Base-by-base conservation (phyloP, 2,888 invertebrate genomes). In the Cistogaster globosa region DNA sequence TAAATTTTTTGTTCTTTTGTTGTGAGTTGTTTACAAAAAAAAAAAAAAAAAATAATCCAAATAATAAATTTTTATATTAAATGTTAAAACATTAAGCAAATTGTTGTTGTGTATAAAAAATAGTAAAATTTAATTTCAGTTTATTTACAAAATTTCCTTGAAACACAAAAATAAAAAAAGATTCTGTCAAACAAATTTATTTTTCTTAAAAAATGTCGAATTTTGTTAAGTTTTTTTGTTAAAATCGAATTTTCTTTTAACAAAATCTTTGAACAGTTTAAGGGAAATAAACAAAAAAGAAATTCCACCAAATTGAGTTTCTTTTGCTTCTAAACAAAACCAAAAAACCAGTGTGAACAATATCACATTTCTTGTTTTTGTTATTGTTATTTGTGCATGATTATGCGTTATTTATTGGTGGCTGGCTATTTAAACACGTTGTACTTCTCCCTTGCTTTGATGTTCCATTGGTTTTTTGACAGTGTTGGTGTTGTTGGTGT, bases 71-170 rank as follows among this genome's bases (percentile, higher is more conserved):
- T 53, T 9, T 9, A 18, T 9, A 53, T 9, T 18, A 53, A 53
- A 20, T 53, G 51, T 20, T 53, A 48, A 48, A 14, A 12, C 16
- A 45, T 45, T 16, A 45, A 16, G 14, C 45, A 45, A 45, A 45
- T 45, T 45, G 0, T 2, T 14, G 9, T 32, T 67, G 45, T 57
- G 36, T 77, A 18, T 76, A 83, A 74, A 26, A 32, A 86, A 68
- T 62, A 82, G 69, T 45, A 68, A 67, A 51, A 63, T 48, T 20
- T 60, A 51, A 67, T 76, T 84, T 76, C 36, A 77, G 65, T 72
- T 82, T 86, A 80, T 86, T 76, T 86, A 86, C 82, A 86, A 78
- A 51, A 72, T 83, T 75, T 82, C 53, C 67, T 80, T 68, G 38
- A 65, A 82, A 77, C 36, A 76, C 51, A 71, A 65, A 75, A 75